Percentiles rank a stretch among this genome's conserved stretches.
Evolutionary conservation across 64 coral and sea anemone genomes (phyloP).

Genomic region (Montipora efflorescens): DNA sequence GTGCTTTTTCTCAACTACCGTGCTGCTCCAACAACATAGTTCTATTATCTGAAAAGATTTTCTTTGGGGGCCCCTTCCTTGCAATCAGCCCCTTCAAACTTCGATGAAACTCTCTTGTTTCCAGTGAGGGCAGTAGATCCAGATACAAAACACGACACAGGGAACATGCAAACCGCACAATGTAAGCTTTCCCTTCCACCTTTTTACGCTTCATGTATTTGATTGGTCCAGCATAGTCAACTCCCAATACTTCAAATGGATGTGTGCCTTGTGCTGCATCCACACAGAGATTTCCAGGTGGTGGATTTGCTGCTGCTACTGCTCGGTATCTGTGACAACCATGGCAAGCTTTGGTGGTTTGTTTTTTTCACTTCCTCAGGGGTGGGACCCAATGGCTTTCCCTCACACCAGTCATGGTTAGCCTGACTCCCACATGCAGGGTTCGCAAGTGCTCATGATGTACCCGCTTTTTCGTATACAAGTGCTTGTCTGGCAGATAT

Average conservation of each 20-base stretch:
- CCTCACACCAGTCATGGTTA: background rate
- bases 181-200: background rate
- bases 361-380: background rate
- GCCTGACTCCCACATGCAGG: too few species aligned
- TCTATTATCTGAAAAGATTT: background rate
- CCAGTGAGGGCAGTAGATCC: slow-evolving; percentile 3
- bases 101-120: slow-evolving; percentile 16
- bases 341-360: too few species aligned
- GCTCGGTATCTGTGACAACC: too few species aligned
- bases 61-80: background rate
- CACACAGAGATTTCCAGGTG: too few species aligned
- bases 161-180: slow-evolving; percentile 4
- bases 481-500: too few species aligned
- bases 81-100: background rate
- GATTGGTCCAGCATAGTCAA: background rate
- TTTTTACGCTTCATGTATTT: too few species aligned
- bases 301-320: too few species aligned
- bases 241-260: background rate
- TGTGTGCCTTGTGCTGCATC: too few species aligned
- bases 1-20: background rate
- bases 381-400: background rate
- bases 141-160: slow-evolving; percentile 4
- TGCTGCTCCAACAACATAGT: background rate
- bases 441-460: too few species aligned
- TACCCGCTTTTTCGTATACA: too few species aligned